Percentiles rank a stretch among this genome's conserved stretches.
Evolutionary conservation across 1,140 invertebrate species (phyloP).

Genomic region (Euschistus heros): DNA sequence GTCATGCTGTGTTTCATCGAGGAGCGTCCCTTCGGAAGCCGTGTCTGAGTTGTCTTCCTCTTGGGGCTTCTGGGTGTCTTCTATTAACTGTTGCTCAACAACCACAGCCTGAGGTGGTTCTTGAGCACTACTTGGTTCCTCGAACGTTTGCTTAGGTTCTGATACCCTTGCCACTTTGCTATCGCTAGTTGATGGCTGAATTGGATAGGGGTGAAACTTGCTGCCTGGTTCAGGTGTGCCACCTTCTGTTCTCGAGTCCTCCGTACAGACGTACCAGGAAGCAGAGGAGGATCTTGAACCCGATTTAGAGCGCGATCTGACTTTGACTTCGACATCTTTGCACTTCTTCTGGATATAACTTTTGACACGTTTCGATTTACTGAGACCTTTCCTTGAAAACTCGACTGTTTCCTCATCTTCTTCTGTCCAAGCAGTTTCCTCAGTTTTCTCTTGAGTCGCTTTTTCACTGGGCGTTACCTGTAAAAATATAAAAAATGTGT

Average conservation of each 20-base stretch:
- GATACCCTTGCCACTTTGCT: not conserved
- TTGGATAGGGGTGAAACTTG: not conserved
- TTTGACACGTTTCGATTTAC: slow-evolving; percentile 26
- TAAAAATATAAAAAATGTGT: slow-evolving; percentile 23
- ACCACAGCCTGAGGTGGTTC: not conserved
- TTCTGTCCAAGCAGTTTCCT: slow-evolving; percentile 15
- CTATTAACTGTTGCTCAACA: not conserved
- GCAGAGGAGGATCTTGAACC: slow-evolving; percentile 6
- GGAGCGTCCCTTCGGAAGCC: slow-evolving; percentile 14
- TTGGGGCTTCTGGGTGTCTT: not conserved
- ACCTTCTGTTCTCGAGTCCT: slow-evolving; percentile 22
- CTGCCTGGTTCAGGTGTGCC: slow-evolving; percentile 10
- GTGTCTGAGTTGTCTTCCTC: slow-evolving; percentile 17
- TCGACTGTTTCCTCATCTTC: slow-evolving; percentile 12
- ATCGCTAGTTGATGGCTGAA: not conserved
- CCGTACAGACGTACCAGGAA: slow-evolving; percentile 21
- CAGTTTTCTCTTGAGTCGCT: not conserved
- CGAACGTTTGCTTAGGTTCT: not conserved
- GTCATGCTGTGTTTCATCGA: slow-evolving; percentile 14
- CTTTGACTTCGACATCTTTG: slow-evolving; percentile 19
- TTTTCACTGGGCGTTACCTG: slow-evolving; percentile 34
- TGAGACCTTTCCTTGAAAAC: slow-evolving; percentile 11
- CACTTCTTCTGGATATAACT: slow-evolving; percentile 25
- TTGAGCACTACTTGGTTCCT: not conserved
- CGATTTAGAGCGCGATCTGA: slow-evolving; percentile 15